phyloP scores from a whole-genome alignment of 30 jellyfish, hydroid and myxozoan species.

The Kudoa iwatai region DNA sequence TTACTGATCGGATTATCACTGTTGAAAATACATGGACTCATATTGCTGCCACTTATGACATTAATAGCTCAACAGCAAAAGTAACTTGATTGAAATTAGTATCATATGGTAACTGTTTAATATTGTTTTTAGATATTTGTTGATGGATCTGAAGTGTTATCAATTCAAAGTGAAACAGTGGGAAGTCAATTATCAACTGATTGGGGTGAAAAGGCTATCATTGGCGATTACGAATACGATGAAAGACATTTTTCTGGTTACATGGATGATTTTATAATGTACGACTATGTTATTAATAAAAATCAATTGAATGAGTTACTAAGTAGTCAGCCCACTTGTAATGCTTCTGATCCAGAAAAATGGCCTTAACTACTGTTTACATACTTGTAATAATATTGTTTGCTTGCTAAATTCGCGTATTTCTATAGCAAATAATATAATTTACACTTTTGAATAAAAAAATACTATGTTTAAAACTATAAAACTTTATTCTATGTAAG shows the following conservation, averaged over 20 bases:
- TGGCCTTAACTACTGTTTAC: no score
- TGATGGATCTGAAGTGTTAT: slow-evolving; percentile 52
- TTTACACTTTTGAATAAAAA: no score
- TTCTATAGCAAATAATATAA: no score
- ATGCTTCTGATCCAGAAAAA: no score
- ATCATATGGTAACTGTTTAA: neutral
- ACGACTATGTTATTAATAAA: slow-evolving; percentile 35
- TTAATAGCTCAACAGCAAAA: slow-evolving; percentile 26
- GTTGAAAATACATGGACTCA: slow-evolving; percentile 73
- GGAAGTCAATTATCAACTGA: slow-evolving; percentile 36
- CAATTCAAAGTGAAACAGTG: slow-evolving; percentile 25
- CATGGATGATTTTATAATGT: slow-evolving; percentile 53
- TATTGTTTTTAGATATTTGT: slow-evolving; percentile 13
- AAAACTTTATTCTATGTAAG: no score
- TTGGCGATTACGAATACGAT: slow-evolving; percentile 69
- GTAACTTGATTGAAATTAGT: slow-evolving; percentile 2
- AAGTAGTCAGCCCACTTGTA: slow-evolving; percentile 7
- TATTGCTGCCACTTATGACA: slow-evolving; percentile 45
- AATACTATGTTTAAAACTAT: no score
- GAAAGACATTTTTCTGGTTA: slow-evolving; percentile 33
- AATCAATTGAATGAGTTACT: slow-evolving; percentile 31
- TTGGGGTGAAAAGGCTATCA: slow-evolving; percentile 82
- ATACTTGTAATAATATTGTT: no score
- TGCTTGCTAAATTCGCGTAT: no score
- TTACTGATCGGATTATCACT: slow-evolving; percentile 13